These are phyloP conservation scores for Charaxes varanes DNA, from an alignment of 1,140 invertebrate genomes.

Conservation along the genomic window DNA sequence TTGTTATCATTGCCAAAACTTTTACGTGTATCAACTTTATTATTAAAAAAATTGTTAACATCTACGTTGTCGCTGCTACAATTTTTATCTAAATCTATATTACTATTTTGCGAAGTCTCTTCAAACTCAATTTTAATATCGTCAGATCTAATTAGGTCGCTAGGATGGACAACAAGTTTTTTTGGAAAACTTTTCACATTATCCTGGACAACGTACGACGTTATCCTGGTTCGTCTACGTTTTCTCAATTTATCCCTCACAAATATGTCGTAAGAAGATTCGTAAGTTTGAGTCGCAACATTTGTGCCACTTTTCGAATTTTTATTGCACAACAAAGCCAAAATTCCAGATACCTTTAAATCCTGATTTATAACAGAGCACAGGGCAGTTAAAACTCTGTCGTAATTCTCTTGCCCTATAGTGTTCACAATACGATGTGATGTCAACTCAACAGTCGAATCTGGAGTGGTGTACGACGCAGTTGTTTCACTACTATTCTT, in stretches of 20 bases:
- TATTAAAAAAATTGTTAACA: too few relatives aligned
- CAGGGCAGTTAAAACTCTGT: slow-evolving; percentile 36
- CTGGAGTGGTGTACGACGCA: slow-evolving; percentile 21
- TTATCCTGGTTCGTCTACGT: slow-evolving; percentile 1
- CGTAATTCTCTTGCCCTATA: slow-evolving; percentile 51
- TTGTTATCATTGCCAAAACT: too few relatives aligned
- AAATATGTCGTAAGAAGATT: slow-evolving; percentile 19
- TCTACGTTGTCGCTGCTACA: neutral
- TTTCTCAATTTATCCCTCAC: slow-evolving; percentile 13
- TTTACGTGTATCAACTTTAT: too few relatives aligned
- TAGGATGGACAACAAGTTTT: slow-evolving; percentile 18
- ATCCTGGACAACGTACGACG: slow-evolving; percentile 19
- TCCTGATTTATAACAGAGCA: slow-evolving; percentile 43
- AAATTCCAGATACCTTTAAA: slow-evolving; percentile 37
- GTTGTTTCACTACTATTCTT: slow-evolving; percentile 33
- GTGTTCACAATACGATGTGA: slow-evolving; percentile 37
- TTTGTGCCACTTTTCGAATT: slow-evolving; percentile 1
- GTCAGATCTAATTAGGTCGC: neutral
- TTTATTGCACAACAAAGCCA: slow-evolving; percentile 29
- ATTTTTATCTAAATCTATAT: slow-evolving; percentile 1
- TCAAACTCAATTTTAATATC: slow-evolving; percentile 4
- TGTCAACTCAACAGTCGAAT: slow-evolving; percentile 25
- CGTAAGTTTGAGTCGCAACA: slow-evolving; percentile 22
- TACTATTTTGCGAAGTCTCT: neutral
- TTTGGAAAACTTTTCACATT: neutral